Conservation (phyloP, 2,888 invertebrate genomes). For the Crepidodera aurea region DNA sequence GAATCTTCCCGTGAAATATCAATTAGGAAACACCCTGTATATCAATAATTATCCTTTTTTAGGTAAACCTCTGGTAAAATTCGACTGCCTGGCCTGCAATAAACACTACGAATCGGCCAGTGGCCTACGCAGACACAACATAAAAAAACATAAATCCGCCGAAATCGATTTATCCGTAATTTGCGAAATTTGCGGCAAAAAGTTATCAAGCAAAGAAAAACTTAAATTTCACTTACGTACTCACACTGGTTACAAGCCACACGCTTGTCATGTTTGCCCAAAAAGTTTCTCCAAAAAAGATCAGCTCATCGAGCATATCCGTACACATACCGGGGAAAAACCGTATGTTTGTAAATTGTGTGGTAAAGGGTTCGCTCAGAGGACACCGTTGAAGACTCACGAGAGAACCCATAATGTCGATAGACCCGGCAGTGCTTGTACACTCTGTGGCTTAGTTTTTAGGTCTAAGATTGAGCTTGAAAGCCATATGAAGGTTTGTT, state of each 20-base stretch:
- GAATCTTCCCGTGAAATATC: too few relatives aligned
- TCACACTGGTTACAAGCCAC: slow-evolving; percentile 65
- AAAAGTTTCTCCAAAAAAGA: slow-evolving; percentile 64
- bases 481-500: slow-evolving; percentile 30
- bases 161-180: slow-evolving; percentile 61
- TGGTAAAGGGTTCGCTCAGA: slow-evolving; percentile 63
- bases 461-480: slow-evolving; percentile 27
- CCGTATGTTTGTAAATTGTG: slow-evolving; percentile 53
- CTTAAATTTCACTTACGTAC: slow-evolving; percentile 61
- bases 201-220: slow-evolving; percentile 44
- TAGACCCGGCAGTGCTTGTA: slow-evolving; percentile 29
- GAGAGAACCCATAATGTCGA: slow-evolving; percentile 32
- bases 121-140: slow-evolving; percentile 58
- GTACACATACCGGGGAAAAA: slow-evolving; percentile 57
- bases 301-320: slow-evolving; percentile 56
- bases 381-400: slow-evolving; percentile 60
- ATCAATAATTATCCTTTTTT: too few relatives aligned
- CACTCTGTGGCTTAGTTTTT: slow-evolving; percentile 28
- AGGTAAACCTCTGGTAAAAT: slow-evolving; percentile 51
- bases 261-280: slow-evolving; percentile 56
- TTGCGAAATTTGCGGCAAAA: slow-evolving; percentile 47
- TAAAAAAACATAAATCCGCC: slow-evolving; percentile 44
- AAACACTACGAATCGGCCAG: slow-evolving; percentile 55
- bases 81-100: slow-evolving; percentile 62
- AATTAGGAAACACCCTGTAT: too few relatives aligned